Evolutionary conservation across 2,113 vertebrate species (phyloP), one percentile per base, ranked within the genome.

Genomic region (Lepus europaeus): DNA sequence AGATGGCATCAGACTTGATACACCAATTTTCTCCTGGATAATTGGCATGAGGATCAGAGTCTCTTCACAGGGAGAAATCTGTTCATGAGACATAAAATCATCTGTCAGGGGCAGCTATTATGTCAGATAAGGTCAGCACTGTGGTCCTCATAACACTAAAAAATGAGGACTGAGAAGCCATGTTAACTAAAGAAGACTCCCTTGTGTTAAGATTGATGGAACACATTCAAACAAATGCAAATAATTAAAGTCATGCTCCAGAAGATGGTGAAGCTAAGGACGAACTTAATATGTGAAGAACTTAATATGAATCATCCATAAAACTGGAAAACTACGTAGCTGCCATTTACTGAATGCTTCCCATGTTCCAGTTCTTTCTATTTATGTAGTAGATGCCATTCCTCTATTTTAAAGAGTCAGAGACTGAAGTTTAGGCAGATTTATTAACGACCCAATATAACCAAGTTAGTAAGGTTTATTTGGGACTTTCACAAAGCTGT

Each of bases 391-490:
- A 69, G 29, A 79, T 29, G 13, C 14, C 27, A 72, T 61, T 81
- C 79, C 22, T 66, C 27, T 23, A 66, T 87, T 93, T 94, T 89
- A 91, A 90, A 90, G n/a, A 80, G 68, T 61, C 29, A 84, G 68
- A 81, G 59, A 72, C 0, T 22, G 31, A 85, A 51, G 23, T 51
- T 78, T 64, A 70, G 49, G 17, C 36, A 68, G 27, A 69, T 22
- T 72, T 82, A 78, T 49, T 83, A 73, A 33, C 12, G 83, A 76
- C 9, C 29, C 61, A 79, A 76, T 10, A 11, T 83, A 17, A 64
- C 25, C 49, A 49, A 2, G 0, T n/a, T 20, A 25, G 49, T 56
- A 87, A 85, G 25, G 20, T 69, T 74, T 92, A 88, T 31, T 31
- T 90, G 69, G 31, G 13, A 92, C 90, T 92, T 89, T 11, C 45